phyloP scores from a whole-genome alignment of 2,797 vertebrate species.

The Sebastes matsubarae region DNA sequence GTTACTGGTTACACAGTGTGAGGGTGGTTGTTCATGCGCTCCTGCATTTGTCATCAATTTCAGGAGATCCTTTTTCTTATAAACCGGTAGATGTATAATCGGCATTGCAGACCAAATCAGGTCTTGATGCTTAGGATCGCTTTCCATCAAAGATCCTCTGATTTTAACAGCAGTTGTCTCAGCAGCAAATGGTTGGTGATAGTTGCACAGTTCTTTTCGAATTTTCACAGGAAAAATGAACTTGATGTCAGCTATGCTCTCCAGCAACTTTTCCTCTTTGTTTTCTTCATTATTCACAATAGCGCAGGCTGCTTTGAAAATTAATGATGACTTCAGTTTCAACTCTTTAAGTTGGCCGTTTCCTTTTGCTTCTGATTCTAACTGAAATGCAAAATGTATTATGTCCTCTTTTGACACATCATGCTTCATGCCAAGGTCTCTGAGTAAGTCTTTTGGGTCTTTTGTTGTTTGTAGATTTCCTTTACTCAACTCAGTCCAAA shows the following conservation, averaged over 20 bases:
- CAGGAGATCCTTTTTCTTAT: rapidly evolving
- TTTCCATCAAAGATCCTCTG: conserved; percentile 72
- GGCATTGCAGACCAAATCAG: conserved; percentile 82
- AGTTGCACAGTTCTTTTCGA: conserved; percentile 52
- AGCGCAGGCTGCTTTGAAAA: conserved; percentile 37
- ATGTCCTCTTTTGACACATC: conserved; percentile 70
- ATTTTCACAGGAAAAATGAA: conserved; percentile 76
- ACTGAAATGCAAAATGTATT: conserved; percentile 63
- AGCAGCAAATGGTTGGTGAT: conserved; percentile 63
- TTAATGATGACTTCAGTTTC: conserved; percentile 50
- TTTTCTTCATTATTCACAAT: background rate
- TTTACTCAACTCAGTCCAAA: conserved; percentile 57
- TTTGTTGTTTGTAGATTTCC: rapidly evolving
- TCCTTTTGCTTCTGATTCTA: conserved; percentile 70
- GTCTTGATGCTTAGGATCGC: conserved; percentile 24
- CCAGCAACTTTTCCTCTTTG: conserved; percentile 16
- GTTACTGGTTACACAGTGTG: conserved; percentile 68
- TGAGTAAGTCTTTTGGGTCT: background rate
- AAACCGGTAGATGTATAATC: conserved; percentile 60
- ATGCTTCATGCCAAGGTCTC: conserved; percentile 77
- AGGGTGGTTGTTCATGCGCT: conserved; percentile 64
- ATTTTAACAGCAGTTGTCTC: conserved; percentile 64
- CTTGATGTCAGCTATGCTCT: conserved; percentile 69
- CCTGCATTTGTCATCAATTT: conserved; percentile 55
- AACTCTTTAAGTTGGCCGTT: conserved; percentile 14